Evolutionary conservation across 2,888 invertebrate species (phyloP), one percentile per base, ranked within the genome.

Genomic region (Sphaerophoria taeniata): DNA sequence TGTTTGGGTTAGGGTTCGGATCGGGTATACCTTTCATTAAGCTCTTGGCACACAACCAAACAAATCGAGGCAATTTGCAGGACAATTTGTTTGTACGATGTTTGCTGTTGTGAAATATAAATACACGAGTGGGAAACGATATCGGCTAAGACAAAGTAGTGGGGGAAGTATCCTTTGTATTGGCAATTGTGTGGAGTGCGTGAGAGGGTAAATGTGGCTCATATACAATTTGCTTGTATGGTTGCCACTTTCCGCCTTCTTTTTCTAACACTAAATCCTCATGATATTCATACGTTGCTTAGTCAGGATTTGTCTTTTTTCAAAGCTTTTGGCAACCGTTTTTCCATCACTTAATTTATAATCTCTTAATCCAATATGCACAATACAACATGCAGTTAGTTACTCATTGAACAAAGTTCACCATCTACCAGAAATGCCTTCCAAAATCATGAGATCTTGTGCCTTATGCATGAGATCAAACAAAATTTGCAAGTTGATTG

Each of bases 11-110:
- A 11, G 43, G 61, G 71, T 60, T 51, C 49, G 58, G 47, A 39
- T 49, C 61, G 73, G 51, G 53, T 49, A 47, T 69, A 34, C 79
- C 70, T 74, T 83, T 74, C 83, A 83, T 78, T 83, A 78, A 78
- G 78, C 79, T 83, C 2, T 65, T 43, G 74, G 83, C 79, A 84
- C 65, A 79, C 75, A 71, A 84, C 67, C 80, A 80, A 24, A 75
- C 80, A 80, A 84, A 84, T 84, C 60, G 75, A 75, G 84, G 80
- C 75, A 84, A 80, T 84, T 84, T 80, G 72, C 67, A 80, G 80
- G 71, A 80, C 84, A 80, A 84, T 80, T 84, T 75, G 69, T 84
- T 80, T 72, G 72, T 80, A 69, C 75, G 71, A 56, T 84, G 80
- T 84, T 72, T 84, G 84, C 80, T 51, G 56, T 24, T 24, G 67